phyloP scores from a whole-genome alignment of 1,140 invertebrate genomes.

The Orius laevigatus region DNA sequence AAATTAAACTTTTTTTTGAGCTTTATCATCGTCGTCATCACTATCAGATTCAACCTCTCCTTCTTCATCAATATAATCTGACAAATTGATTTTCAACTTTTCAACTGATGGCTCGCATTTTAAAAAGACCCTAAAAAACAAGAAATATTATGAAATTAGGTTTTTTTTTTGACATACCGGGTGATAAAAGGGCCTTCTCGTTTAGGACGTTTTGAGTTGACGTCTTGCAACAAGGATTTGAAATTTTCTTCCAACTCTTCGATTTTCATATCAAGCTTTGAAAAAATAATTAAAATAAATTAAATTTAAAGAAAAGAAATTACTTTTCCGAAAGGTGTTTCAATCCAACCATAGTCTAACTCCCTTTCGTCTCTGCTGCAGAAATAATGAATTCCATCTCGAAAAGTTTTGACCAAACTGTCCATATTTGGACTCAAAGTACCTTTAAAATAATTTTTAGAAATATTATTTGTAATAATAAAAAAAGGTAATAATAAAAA shows the following conservation, averaged over 20 bases:
- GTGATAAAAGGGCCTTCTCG: no score
- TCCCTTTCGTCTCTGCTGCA: constrained; percentile 43
- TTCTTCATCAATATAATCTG: no score
- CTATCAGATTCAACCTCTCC: no score
- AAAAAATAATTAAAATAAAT: constrained; percentile 2
- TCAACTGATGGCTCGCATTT: no score
- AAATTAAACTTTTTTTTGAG: no score
- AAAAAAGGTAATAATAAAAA: not conserved
- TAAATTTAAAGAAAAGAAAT: constrained; percentile 13
- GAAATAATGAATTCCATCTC: constrained; percentile 47
- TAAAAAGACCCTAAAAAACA: no score
- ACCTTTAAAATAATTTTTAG: constrained; percentile 23
- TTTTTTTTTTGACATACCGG: no score
- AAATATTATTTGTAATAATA: constrained; percentile 2
- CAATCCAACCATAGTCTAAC: constrained; percentile 47
- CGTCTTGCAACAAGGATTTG: not conserved
- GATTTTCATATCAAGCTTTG: not conserved
- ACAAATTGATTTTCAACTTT: no score
- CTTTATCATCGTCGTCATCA: no score
- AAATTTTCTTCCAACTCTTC: not conserved
- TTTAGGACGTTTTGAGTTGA: not conserved
- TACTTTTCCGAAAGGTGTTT: constrained; percentile 48
- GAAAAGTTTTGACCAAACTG: constrained; percentile 40
- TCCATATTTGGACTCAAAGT: constrained; percentile 46
- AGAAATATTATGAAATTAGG: no score